Base-by-base conservation (phyloP, 2,888 invertebrate genomes). In the Meiosimyza platycephala region DNA sequence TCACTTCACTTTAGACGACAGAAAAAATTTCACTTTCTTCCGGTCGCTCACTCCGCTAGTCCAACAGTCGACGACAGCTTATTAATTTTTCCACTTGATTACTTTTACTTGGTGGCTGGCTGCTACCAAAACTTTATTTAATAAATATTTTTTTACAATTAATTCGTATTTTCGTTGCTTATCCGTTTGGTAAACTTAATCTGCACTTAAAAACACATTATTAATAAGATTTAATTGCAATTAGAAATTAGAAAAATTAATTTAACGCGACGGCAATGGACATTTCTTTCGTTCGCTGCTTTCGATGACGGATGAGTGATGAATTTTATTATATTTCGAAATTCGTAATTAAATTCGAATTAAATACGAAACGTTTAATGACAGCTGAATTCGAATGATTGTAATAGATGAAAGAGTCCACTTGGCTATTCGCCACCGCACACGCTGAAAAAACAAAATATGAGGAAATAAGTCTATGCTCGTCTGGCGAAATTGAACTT, bases 51-150 rank as follows among this genome's bases (percentile, higher is more conserved):
- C 55, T 11, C 15, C 11, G 4, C 22, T 55, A 18, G 55, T 55
- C 55, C 22, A n/a, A 15, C 55, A 18, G 18, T 55, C 55, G 60
- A 28, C 15, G 54, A 15, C 22, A 9, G 57, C 33, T 15, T 22
- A 13, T 33, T 22, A 15, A 50, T 60, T 60, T 70, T 71, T 74
- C 67, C 73, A 70, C 70, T 73, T 65, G 59, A 70, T 60, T 71
- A 50, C 59, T 52, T 55, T 40, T 50, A 18, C n/a, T 48, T n/a
- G 47, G 18, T 16, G 51, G 54, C 47, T 47, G 57, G 16, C 11
- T 9, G 55, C 16, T 11, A 55, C n/a, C 9, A 55, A 55, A 4
- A 12, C 11, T 22, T 33, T 60, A n/a, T 60, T 2, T 60, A 22
- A 22, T 60, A 28, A 15, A 18, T 28, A 63, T n/a, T 63, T 64